Conservation (phyloP, 2,888 invertebrate genomes). For the Trachelus iudaicus region DNA sequence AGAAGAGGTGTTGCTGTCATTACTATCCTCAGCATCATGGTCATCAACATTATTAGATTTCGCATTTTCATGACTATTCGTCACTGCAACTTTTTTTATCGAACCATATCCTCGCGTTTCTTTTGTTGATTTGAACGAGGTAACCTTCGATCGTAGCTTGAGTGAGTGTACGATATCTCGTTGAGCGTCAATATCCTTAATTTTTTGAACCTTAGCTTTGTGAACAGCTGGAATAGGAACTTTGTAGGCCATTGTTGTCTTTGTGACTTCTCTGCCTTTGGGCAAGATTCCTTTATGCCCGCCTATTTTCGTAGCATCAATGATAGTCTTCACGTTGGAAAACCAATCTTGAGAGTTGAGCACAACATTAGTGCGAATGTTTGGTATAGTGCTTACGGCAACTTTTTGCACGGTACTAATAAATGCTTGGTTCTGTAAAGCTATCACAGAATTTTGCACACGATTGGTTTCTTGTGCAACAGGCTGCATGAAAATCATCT, state of each 20-base stretch:
- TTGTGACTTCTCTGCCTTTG: constrained; percentile 59
- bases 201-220: constrained; percentile 49
- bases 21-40: constrained; percentile 15
- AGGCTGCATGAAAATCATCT: constrained; percentile 63
- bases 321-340: constrained; percentile 58
- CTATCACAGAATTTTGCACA: constrained; percentile 52
- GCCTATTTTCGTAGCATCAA: constrained; percentile 59
- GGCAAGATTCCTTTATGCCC: constrained; percentile 60
- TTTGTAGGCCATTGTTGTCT: constrained; percentile 62
- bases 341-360: constrained; percentile 59
- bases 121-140: constrained; percentile 18
- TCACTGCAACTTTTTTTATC: constrained; percentile 3
- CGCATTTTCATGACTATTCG: not conserved
- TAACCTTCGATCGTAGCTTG: not conserved
- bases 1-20: constrained; percentile 10
- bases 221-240: constrained; percentile 62
- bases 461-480: constrained; percentile 39
- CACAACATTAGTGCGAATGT: constrained; percentile 49
- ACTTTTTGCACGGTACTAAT: constrained; percentile 56
- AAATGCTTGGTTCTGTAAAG: constrained; percentile 53
- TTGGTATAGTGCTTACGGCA: constrained; percentile 52
- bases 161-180: not conserved
- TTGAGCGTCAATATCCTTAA: constrained; percentile 34
- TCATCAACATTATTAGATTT: constrained; percentile 19
- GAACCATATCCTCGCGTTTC: constrained; percentile 38